These are phyloP conservation scores for Crocodylus rhombifer DNA, from an alignment of 2,797 vertebrate genomes.

Conservation along the genomic window DNA sequence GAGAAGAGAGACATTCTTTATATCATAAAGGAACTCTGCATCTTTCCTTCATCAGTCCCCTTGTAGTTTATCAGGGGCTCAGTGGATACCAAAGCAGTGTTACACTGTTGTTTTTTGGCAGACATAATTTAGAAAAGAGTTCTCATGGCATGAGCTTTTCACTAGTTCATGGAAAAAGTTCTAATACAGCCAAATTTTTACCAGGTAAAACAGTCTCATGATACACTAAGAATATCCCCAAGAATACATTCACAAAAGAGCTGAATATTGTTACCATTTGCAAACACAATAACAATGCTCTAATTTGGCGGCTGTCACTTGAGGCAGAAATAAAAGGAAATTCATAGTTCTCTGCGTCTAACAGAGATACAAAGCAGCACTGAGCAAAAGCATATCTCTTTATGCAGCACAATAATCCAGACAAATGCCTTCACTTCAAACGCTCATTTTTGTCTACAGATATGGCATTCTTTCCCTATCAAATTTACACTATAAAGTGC, in stretches of 20 bases:
- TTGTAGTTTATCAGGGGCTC: not conserved
- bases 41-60: not conserved
- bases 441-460: not conserved
- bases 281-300: not conserved
- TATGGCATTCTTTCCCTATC: not conserved
- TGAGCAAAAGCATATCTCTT: not conserved
- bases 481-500: not conserved
- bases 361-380: constrained; percentile 24
- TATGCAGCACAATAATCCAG: not conserved
- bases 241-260: not conserved
- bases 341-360: not conserved
- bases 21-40: not conserved
- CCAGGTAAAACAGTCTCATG: not conserved
- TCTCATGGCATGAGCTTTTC: constrained; percentile 44
- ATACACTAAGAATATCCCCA: not conserved
- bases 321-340: not conserved
- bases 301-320: not conserved
- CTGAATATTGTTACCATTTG: not conserved
- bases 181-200: not conserved
- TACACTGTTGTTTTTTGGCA: not conserved
- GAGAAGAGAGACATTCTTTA: not conserved
- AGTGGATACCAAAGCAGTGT: constrained; percentile 6
- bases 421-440: not conserved
- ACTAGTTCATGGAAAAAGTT: not conserved
- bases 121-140: constrained; percentile 3